Base-by-base conservation (phyloP, 1,140 invertebrate species). In the Sycophila sp. region DNA sequence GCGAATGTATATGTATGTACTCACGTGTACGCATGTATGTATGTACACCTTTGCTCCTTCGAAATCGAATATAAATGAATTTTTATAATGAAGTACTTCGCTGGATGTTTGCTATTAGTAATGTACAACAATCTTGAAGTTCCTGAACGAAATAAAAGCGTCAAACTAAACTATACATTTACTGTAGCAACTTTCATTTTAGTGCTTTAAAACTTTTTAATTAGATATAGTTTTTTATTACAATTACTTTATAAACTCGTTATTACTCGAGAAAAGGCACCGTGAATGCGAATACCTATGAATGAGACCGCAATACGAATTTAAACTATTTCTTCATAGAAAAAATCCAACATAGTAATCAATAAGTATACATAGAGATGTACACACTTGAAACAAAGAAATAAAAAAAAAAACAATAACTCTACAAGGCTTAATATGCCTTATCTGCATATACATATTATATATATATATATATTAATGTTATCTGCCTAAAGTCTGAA, bases 401-500 rank as follows among this genome's bases (percentile, higher is more conserved):
- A 59, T 17, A 42, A 64, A 24, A 38, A 64, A 65, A 55, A 65
- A 53, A 65, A 58, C 55, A 58, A 40, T 69, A 69, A 67, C n/a
- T 59, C 19, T 69, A 69, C 56, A 62, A 69, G 45, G 67, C 67
- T 69, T 62, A 42, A 42, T 62, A 69, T 62, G 67, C 67, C 62
- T 55, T 45, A 47, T 45, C 38, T 70, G 68, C 49, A 70, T 63
- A 63, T 32, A 13, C 63, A 45, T 69, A 69, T 70, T 63, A 45
- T n/a, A n/a, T n/a, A n/a, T n/a, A n/a, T n/a, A n/a, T n/a, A n/a
- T n/a, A n/a, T n/a, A n/a, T 62, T 70, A 63, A 70, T 45, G 28
- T 64, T 63, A 56, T 63, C 49, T 63, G 59, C 68, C 68, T 70
- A 71, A 71, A 65, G 69, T 71, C 69, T 71, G 69, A 71, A 64